Base-by-base conservation (phyloP, 2,113 vertebrate genomes). In the Phoxinus phoxinus region DNA sequence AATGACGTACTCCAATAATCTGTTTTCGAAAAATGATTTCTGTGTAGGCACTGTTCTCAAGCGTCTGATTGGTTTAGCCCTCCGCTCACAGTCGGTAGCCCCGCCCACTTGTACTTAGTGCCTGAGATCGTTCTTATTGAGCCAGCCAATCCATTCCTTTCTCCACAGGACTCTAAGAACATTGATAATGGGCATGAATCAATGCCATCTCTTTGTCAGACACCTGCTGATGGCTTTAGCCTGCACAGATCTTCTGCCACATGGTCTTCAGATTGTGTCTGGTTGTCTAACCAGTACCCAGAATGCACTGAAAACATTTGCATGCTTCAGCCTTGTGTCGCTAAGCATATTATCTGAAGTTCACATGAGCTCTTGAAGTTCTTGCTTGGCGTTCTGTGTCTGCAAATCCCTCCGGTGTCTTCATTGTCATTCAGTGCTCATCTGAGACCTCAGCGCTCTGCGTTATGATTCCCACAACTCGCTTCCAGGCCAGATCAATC, bases 401-500 rank as follows among this genome's bases (percentile, higher is more conserved):
- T 91, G 79, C 90, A 87, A 90, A 85, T 83, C n/a, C 21, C 85
- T 86, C 89, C 75, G 72, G 86, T 88, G 86, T 58, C 89, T 87
- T 69, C 65, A 88, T 92, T 88, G 27, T 71, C 74, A 91, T 90
- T 93, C 89, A 8, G 10, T 51, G 84, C 85, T 86, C 85, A 87
- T 90, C 87, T 15, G 73, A 90, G 78, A 86, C 83, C 86, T 87
- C 78, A 85, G 85, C 88, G 85, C 67, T 86, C 74, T 56, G 75
- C 79, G 30, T 0, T 63, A 77, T 89, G 87, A 87, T 91, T 90
- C 91, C 89, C 90, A 89, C 85, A 74, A 56, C 86, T 86, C 85
- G 25, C 88, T 67, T 63, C 78, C 87, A 90, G 90, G 90, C 82
- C 89, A 88, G 88, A 93, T 93, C 90, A 94, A 93, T 94, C 92